phyloP scores from a whole-genome alignment of 2,888 invertebrate genomes.

The Yponomeuta malinellus region DNA sequence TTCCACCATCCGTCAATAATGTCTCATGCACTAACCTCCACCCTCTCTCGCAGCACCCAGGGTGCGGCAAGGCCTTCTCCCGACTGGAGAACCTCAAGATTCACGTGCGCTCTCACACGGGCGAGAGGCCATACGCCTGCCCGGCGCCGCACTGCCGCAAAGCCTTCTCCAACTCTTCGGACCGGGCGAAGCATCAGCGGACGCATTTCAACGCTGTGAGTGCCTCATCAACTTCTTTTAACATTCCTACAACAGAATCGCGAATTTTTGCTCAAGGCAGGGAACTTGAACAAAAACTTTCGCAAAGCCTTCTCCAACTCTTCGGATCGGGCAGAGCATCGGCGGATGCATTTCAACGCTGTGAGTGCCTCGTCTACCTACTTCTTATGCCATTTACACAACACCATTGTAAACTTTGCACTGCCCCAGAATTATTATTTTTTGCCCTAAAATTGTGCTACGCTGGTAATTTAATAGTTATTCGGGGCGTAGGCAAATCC shows the following conservation, averaged over 20 bases:
- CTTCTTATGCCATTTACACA: background rate
- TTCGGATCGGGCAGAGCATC: constrained; percentile 98
- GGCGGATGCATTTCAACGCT: constrained; percentile 98
- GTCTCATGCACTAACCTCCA: background rate
- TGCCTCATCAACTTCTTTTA: constrained; percentile 24
- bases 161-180: constrained; percentile 98
- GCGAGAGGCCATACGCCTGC: constrained; percentile 96
- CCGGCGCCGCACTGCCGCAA: constrained; percentile 94
- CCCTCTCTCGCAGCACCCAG: constrained; percentile 82
- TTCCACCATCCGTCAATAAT: too few species aligned
- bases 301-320: constrained; percentile 98
- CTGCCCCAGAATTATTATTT: too few species aligned
- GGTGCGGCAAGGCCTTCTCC: constrained; percentile 97
- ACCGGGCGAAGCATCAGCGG: constrained; percentile 98
- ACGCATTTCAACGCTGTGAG: constrained; percentile 98
- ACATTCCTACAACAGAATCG: background rate
- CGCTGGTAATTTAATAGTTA: too few species aligned
- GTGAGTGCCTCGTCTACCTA: constrained; percentile 75
- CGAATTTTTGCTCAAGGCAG: too few species aligned
- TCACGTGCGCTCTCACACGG: constrained; percentile 96
- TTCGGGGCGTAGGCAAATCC: too few species aligned
- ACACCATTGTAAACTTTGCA: too few species aligned
- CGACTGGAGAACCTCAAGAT: constrained; percentile 98
- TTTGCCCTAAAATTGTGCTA: too few species aligned
- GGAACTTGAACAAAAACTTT: constrained; percentile 70